These are phyloP conservation scores for Cercopithecus mona DNA, from an alignment of 2,113 vertebrate species.

Conservation along the genomic window DNA sequence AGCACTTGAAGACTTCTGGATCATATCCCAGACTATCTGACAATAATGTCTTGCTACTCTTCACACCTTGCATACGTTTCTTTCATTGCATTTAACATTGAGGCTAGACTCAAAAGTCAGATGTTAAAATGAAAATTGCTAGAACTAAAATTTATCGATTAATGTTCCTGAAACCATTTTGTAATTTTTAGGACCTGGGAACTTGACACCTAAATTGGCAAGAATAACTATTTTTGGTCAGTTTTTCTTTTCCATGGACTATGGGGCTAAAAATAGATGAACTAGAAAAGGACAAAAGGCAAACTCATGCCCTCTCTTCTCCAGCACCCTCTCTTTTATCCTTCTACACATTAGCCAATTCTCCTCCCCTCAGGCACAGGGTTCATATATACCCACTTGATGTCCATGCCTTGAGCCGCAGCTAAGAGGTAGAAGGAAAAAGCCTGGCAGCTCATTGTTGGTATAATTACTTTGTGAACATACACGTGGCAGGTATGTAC, in stretches of 20 bases:
- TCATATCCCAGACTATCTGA: not conserved
- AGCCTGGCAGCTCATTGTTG: fast-evolving
- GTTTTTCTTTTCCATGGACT: not conserved
- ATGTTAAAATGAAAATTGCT: not conserved
- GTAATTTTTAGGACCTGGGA: not conserved
- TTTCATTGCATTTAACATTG: not conserved
- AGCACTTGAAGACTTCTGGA: not conserved
- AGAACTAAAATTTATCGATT: not conserved
- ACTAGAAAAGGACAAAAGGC: not conserved
- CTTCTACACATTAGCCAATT: fast-evolving
- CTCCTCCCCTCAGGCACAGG: not conserved
- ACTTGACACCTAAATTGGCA: not conserved
- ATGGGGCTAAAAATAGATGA: fast-evolving
- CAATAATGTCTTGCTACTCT: not conserved
- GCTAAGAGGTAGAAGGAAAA: not conserved
- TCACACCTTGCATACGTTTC: not conserved
- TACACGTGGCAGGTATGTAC: fast-evolving
- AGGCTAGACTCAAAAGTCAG: not conserved
- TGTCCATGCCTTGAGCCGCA: not conserved
- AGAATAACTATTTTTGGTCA: not conserved
- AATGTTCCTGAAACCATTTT: not conserved
- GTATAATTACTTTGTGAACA: not conserved
- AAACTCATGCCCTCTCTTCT: not conserved
- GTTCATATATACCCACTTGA: too few species aligned
- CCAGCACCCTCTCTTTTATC: fast-evolving